phyloP scores from a whole-genome alignment of 2,113 vertebrate species.

The Chionodraco myersi region DNA sequence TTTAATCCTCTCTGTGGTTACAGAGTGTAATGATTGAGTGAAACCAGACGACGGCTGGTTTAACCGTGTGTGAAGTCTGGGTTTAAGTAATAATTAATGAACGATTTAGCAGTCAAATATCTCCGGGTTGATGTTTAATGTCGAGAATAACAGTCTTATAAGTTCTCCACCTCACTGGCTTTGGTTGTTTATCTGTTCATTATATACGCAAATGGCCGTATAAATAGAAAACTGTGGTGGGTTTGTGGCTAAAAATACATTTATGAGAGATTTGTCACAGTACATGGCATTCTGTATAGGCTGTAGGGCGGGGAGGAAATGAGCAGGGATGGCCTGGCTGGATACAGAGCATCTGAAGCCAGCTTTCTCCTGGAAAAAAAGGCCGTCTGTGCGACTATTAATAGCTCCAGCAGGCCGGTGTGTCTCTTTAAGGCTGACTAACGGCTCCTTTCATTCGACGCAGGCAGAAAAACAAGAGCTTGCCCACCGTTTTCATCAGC shows the following conservation, averaged over 20 bases:
- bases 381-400: conserved; percentile 62
- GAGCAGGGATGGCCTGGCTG: conserved; percentile 31
- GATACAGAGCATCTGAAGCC: neutral
- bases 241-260: conserved; percentile 69
- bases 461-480: conserved; percentile 49
- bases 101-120: conserved; percentile 32
- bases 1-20: conserved; percentile 10
- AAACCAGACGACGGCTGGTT: conserved; percentile 28
- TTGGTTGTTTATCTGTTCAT: conserved; percentile 18
- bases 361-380: conserved; percentile 46
- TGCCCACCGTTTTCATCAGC: conserved; percentile 66
- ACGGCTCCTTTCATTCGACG: conserved; percentile 50
- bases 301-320: conserved; percentile 78
- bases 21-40: conserved; percentile 19
- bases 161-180: neutral
- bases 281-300: conserved; percentile 47
- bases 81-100: conserved; percentile 34
- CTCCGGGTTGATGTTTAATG: neutral
- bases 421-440: conserved; percentile 67
- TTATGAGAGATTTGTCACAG: conserved; percentile 54
- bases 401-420: conserved; percentile 59
- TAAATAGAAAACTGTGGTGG: conserved; percentile 34
- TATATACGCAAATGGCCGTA: conserved; percentile 12
- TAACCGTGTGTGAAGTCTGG: conserved; percentile 31
- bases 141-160: neutral